phyloP scores from a whole-genome alignment of 1,140 invertebrate genomes.

The Lineus longissimus region DNA sequence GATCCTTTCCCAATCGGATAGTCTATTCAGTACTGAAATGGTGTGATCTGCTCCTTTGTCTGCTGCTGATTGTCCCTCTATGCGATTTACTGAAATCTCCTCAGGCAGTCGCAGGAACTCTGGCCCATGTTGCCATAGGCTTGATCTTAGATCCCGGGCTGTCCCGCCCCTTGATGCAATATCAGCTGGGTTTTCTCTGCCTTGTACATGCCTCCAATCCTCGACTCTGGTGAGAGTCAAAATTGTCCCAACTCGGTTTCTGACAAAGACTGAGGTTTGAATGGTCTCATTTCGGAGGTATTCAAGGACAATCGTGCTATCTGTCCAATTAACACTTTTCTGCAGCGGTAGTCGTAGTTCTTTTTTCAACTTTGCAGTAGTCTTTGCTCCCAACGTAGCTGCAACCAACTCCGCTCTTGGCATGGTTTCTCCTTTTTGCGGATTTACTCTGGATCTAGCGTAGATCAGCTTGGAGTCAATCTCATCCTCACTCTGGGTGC shows the following conservation, averaged over 20 bases:
- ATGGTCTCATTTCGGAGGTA: neutral
- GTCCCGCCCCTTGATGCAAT: neutral
- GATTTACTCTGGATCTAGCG: constrained; percentile 2
- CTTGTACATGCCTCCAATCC: constrained; percentile 1
- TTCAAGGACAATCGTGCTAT: neutral
- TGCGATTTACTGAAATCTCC: neutral
- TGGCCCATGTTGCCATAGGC: neutral
- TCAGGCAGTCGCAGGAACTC: neutral
- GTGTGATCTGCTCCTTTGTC: too few relatives aligned
- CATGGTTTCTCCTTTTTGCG: constrained; percentile 2
- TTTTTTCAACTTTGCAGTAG: constrained; percentile 2
- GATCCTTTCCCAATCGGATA: constrained; percentile 1
- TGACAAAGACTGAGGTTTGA: neutral
- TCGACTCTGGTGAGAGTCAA: neutral
- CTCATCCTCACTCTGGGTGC: neutral
- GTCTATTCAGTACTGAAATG: neutral
- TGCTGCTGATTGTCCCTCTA: neutral
- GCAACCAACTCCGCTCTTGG: constrained; percentile 5
- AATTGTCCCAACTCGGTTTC: neutral
- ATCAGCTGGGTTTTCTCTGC: neutral
- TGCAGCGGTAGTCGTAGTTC: constrained; percentile 6
- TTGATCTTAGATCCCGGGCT: neutral
- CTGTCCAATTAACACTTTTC: constrained; percentile 3
- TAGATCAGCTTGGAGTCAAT: neutral
- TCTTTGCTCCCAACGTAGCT: neutral